Evolutionary conservation across 1,140 invertebrate genomes (phyloP), one percentile per base, ranked within the genome.

Genomic region (Drosophila pallidifrons): DNA sequence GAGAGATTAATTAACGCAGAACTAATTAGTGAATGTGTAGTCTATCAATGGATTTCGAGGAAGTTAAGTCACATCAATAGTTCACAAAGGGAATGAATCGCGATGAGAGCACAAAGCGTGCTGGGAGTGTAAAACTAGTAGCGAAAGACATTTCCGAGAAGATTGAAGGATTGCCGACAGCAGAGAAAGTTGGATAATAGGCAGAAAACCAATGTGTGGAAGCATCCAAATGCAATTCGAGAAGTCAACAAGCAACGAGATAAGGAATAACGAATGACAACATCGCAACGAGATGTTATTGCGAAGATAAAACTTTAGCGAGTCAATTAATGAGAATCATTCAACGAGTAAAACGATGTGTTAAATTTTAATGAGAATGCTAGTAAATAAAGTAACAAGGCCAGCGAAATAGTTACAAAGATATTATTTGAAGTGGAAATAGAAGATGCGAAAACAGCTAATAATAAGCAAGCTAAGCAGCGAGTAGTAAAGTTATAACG

Each of bases 21-120:
- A 16, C 46, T 49, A 49, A 49, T 49, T 49, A 49, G 46, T 49
- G 20, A 7, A 49, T 25, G 46, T 49, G 6, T 20, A 25, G 46
- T 49, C 16, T 20, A 49, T 49, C 45, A 47, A 16, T 16, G 8
- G 8, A 25, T 8, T 49, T 49, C 16, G 10, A 41, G 38, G 38
- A 41, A 16, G 45, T 47, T 15, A 16, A 49, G 4, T 20, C 15
- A 49, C 16, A 49, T 16, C 2, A 1, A 49, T 5, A 7, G 45
- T 16, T 20, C 7, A 8, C 6, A 49, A 20, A 2, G 6, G 15
- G 41, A 49, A 15, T 11, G 6, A 16, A 47, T 1, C 15, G 2
- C 20, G 46, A 20, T 20, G 46, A 49, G 7, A 43, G 3, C 41
- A 43, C 41, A 49, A 20, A 49, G 16, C 2, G 16, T 15, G 46